phyloP scores from a whole-genome alignment of 2,113 vertebrate genomes.

The Pandion haliaetus region DNA sequence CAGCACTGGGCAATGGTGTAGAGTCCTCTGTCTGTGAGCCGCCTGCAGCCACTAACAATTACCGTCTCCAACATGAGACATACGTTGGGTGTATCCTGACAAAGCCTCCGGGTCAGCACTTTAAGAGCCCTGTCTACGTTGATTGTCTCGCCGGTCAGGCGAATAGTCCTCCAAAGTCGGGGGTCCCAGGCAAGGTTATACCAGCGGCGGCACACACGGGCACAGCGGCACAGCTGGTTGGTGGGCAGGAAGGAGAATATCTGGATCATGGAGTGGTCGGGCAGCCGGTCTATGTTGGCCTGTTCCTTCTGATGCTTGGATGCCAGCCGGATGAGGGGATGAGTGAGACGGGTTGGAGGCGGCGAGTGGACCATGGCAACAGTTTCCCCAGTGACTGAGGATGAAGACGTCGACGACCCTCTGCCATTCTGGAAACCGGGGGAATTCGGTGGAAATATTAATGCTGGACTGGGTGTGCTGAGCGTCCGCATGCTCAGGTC shows the following conservation, averaged over 20 bases:
- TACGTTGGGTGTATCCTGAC: slow-evolving; percentile 97
- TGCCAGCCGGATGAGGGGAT: slow-evolving; percentile 80
- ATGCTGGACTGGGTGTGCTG: slow-evolving; percentile 93
- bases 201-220: slow-evolving; percentile 93
- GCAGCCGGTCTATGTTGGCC: slow-evolving; percentile 85
- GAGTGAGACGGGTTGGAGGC: slow-evolving; percentile 80
- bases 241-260: slow-evolving; percentile 93
- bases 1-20: slow-evolving; percentile 93
- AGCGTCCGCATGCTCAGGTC: slow-evolving; percentile 93
- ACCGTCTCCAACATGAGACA: slow-evolving; percentile 96
- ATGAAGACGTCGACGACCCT: slow-evolving; percentile 87
- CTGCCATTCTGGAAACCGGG: slow-evolving; percentile 87
- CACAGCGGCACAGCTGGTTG: slow-evolving; percentile 95
- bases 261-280: slow-evolving; percentile 86
- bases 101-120: slow-evolving; percentile 92
- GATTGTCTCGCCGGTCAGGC: slow-evolving; percentile 89
- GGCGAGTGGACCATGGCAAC: slow-evolving; percentile 93
- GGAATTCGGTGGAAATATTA: slow-evolving; percentile 86
- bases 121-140: slow-evolving; percentile 92
- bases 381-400: slow-evolving; percentile 87
- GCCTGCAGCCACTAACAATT: slow-evolving; percentile 88
- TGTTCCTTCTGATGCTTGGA: slow-evolving; percentile 82
- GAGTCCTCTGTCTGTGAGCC: slow-evolving; percentile 95
- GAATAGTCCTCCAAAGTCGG: slow-evolving; percentile 89
- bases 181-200: slow-evolving; percentile 98